Percentiles rank a stretch among this genome's conserved stretches.
Evolutionary conservation across 2,113 vertebrate genomes (phyloP).

Genomic region (Diphyllodes magnificus): DNA sequence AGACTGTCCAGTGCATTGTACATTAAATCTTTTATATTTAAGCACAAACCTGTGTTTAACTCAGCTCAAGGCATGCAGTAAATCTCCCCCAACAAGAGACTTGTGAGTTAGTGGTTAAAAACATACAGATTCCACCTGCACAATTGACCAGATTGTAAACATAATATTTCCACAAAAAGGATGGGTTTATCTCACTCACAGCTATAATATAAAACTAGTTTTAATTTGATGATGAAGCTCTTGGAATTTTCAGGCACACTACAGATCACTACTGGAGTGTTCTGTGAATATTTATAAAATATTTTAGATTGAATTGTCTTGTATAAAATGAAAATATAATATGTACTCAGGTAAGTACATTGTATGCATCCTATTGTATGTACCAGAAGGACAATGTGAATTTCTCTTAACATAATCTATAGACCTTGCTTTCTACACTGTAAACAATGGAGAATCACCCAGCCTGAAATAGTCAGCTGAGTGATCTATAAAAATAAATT

Average conservation of each 20-base stretch:
- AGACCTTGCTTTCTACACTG: not conserved
- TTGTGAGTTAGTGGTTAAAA: not conserved
- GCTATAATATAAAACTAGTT: not conserved
- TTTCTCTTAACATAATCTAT: conserved; percentile 12
- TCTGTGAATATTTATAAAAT: not conserved
- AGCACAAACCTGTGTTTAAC: not conserved
- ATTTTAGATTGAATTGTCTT: not conserved
- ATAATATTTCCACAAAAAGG: not conserved
- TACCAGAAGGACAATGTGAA: not conserved
- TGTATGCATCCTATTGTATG: not conserved
- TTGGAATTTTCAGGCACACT: not conserved
- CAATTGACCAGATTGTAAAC: not conserved
- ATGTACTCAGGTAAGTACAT: not conserved
- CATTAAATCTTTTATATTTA: not conserved
- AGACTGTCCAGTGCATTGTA: not conserved
- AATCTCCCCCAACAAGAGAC: not conserved
- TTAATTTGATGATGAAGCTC: not conserved
- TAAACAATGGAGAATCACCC: not conserved
- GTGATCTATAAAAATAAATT: conserved; percentile 26
- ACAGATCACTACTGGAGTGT: not conserved
- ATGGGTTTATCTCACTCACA: not conserved
- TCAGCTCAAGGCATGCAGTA: not conserved
- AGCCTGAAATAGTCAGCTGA: not conserved
- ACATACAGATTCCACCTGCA: not conserved
- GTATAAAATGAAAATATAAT: not conserved